Conservation (phyloP, 2,888 invertebrate species). For the Sphinx pinastri region DNA sequence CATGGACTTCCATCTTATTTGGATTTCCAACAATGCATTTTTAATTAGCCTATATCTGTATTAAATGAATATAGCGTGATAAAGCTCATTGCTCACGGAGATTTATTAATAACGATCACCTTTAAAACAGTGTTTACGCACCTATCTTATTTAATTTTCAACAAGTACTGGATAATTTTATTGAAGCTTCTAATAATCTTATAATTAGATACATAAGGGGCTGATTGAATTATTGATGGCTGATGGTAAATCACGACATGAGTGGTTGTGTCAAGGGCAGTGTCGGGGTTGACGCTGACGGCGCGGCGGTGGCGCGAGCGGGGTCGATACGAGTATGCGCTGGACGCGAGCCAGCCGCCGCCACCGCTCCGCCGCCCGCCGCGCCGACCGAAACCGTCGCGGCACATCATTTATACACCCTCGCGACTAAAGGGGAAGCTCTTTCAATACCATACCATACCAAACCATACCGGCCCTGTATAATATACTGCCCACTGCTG, state of each 20-base stretch:
- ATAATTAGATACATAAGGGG: too few species aligned
- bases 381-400: conserved; percentile 49
- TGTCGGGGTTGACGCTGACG: not conserved
- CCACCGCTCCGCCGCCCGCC: conserved; percentile 35
- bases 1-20: not conserved
- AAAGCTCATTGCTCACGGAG: too few species aligned
- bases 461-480: too few species aligned
- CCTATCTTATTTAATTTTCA: too few species aligned
- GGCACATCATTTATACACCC: conserved; percentile 76
- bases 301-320: conserved; percentile 42
- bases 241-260: conserved; percentile 26
- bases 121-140: too few species aligned
- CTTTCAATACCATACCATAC: too few species aligned
- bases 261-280: conserved; percentile 37
- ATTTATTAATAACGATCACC: too few species aligned
- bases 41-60: not conserved
- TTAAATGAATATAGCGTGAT: too few species aligned
- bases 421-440: conserved; percentile 59
- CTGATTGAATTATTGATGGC: not conserved
- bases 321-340: conserved; percentile 72
- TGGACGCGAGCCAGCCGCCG: conserved; percentile 82
- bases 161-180: too few species aligned
- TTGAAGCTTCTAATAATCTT: too few species aligned
- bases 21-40: not conserved
- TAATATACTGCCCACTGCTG: too few species aligned